Evolutionary conservation across 92 coral and sea anemone genomes (phyloP).

Genomic region (Epizoanthus rinbou): DNA sequence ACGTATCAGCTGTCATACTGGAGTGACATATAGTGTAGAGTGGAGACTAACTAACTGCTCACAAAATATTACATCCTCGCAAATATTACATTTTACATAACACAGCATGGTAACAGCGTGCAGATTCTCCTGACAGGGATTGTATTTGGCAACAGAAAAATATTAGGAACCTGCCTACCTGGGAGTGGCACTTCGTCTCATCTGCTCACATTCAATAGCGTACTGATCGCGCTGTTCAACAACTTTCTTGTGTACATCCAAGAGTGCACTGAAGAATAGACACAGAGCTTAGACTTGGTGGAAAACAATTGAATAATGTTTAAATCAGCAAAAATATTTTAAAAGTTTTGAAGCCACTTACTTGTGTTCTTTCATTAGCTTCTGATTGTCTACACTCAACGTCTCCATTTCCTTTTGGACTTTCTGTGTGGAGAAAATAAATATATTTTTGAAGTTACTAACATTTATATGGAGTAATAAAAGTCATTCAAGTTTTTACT

Average conservation of each 20-base stretch:
- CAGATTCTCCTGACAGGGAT: no score
- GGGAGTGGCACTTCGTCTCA: conserved; percentile 98
- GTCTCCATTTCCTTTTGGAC: conserved; percentile 79
- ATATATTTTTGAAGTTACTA: not conserved
- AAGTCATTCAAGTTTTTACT: not conserved
- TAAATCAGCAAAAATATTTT: not conserved
- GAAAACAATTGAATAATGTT: not conserved
- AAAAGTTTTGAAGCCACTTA: conserved; percentile 27
- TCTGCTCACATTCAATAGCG: conserved; percentile 86
- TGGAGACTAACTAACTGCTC: no score
- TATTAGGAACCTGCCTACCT: conserved; percentile 53
- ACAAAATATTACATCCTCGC: no score
- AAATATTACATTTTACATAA: no score
- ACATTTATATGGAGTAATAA: not conserved
- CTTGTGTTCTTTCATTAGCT: conserved; percentile 97
- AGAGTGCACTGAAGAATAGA: conserved; percentile 68
- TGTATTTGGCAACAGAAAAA: no score
- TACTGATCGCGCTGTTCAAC: conserved; percentile 94
- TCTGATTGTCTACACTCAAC: conserved; percentile 69
- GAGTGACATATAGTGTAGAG: no score
- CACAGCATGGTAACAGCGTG: no score
- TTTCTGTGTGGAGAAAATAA: conserved; percentile 54
- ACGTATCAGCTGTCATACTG: no score
- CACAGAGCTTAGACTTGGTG: not conserved
- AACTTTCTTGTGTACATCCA: conserved; percentile 94